Conservation (phyloP, 2,113 vertebrate genomes). For the Rhinogobius similis region DNA sequence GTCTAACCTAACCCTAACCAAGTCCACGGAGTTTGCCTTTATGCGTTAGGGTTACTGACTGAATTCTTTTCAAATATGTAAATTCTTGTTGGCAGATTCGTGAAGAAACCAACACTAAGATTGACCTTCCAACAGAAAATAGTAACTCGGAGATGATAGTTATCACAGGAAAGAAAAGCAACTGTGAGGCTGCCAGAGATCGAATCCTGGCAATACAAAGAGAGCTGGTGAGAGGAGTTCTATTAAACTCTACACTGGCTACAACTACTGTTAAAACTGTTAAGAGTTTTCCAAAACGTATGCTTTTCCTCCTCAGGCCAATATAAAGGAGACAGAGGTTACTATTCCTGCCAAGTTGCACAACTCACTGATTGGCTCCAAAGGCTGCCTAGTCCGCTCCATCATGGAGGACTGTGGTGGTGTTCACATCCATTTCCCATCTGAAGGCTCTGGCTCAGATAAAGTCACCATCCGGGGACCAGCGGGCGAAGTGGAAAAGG, state of each 20-base stretch:
- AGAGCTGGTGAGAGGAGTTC: conserved; percentile 77
- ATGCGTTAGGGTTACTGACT: too few species aligned
- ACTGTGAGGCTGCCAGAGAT: conserved; percentile 82
- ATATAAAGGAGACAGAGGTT: conserved; percentile 81
- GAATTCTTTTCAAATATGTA: background rate
- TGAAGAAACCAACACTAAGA: conserved; percentile 86
- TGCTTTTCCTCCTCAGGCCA: conserved; percentile 65
- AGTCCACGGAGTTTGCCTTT: background rate
- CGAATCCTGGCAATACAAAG: conserved; percentile 82
- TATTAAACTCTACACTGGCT: too few species aligned
- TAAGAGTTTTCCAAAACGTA: background rate
- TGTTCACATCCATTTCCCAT: conserved; percentile 84
- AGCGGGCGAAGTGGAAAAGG: conserved; percentile 78
- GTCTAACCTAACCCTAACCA: too few species aligned
- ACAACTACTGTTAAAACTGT: background rate
- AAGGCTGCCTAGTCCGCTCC: conserved; percentile 83
- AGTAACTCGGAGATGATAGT: conserved; percentile 84
- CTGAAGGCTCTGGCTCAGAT: conserved; percentile 78
- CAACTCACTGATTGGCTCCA: conserved; percentile 84
- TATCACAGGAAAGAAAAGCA: conserved; percentile 80
- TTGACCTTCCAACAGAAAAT: conserved; percentile 85
- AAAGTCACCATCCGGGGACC: conserved; percentile 81
- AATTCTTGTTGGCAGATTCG: conserved; percentile 72
- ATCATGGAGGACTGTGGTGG: conserved; percentile 86
- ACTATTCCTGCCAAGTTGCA: conserved; percentile 82